Conservation (phyloP, 2,888 invertebrate genomes). For the Erebia ligea region DNA sequence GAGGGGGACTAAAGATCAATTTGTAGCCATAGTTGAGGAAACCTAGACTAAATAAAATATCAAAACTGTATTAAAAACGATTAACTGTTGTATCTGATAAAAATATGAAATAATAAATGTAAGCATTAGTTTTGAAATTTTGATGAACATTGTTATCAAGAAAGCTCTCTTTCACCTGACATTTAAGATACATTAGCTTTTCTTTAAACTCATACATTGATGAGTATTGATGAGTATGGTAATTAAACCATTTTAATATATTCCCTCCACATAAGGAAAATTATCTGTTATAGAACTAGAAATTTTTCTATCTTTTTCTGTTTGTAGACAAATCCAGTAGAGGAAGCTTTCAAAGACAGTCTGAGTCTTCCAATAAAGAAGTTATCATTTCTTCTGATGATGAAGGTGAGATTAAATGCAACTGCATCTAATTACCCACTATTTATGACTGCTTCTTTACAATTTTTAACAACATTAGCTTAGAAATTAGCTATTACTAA, state of each 20-base stretch:
- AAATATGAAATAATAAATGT: too few relatives aligned
- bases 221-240: too few relatives aligned
- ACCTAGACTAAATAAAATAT: not conserved
- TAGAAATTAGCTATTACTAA: not conserved
- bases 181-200: too few relatives aligned
- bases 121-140: too few relatives aligned
- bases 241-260: too few relatives aligned
- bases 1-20: too few relatives aligned
- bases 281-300: too few relatives aligned
- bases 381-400: slow-evolving; percentile 62
- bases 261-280: too few relatives aligned
- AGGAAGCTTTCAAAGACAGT: slow-evolving; percentile 53
- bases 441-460: not conserved
- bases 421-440: not conserved
- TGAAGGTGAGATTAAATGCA: slow-evolving; percentile 51
- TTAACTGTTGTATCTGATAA: not conserved
- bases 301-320: not conserved
- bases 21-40: too few relatives aligned
- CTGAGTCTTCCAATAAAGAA: slow-evolving; percentile 53
- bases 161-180: too few relatives aligned
- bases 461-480: not conserved
- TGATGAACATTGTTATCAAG: too few relatives aligned
- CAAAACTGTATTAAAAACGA: not conserved
- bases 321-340: slow-evolving; percentile 53
- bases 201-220: too few relatives aligned